These are phyloP conservation scores for Zoanthus sansibaricus DNA, from an alignment of 92 coral and sea anemone genomes.

Conservation along the genomic window DNA sequence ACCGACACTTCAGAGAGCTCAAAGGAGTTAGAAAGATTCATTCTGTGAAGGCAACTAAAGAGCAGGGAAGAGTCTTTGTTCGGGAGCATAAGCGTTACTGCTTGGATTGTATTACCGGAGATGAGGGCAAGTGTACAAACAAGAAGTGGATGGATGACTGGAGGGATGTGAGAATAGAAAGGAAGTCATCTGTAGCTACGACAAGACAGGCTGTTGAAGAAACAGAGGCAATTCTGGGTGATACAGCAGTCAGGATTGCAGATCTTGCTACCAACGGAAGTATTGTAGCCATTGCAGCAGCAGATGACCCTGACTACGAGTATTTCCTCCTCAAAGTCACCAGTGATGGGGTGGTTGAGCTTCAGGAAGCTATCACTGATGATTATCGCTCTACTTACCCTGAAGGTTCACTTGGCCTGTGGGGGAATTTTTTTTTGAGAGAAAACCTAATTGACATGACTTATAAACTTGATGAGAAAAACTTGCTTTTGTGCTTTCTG, in stretches of 20 bases:
- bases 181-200: neutral
- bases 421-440: no score
- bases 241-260: neutral
- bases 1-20: constrained; percentile 4
- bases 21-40: neutral
- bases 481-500: no score
- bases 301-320: no score
- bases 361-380: no score
- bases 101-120: constrained; percentile 1
- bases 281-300: no score
- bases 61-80: neutral
- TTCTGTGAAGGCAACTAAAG: neutral
- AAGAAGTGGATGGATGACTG: neutral
- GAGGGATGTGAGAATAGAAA: neutral
- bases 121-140: neutral
- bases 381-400: no score
- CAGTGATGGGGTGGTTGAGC: no score
- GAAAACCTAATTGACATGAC: no score
- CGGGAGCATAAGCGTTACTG: neutral
- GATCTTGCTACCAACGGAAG: no score
- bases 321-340: no score
- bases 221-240: neutral
- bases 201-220: neutral
- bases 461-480: no score
- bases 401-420: no score